Evolutionary conservation across 2,888 invertebrate genomes (phyloP).

Genomic region (Gymnosoma rotundatum): DNA sequence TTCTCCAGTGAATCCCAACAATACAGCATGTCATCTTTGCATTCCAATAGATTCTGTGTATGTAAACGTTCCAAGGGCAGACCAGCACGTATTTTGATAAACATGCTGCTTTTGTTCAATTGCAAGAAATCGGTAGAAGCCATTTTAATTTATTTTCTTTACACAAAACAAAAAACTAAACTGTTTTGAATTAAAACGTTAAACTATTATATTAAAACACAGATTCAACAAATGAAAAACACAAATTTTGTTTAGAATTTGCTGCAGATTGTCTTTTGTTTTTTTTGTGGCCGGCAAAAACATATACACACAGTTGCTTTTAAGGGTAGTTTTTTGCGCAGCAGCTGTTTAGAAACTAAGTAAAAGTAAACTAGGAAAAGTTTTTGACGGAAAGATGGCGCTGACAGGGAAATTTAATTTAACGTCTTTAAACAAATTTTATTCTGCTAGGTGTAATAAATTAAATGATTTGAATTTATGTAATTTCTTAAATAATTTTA

Average conservation of each 20-base stretch:
- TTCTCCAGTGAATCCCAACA: conserved; percentile 85
- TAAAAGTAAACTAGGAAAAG: neutral
- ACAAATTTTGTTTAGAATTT: conserved; percentile 35
- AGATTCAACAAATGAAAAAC: conserved; percentile 2
- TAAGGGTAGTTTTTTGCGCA: conserved; percentile 34
- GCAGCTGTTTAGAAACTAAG: conserved; percentile 38
- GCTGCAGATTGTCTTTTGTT: conserved; percentile 16
- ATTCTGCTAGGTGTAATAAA: neutral
- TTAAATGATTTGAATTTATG: too few relatives aligned
- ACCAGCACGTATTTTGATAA: conserved; percentile 83
- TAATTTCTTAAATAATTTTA: too few relatives aligned
- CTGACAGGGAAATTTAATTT: neutral
- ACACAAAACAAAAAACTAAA: neutral
- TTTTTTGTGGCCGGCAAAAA: conserved; percentile 45
- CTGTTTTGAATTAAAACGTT: neutral
- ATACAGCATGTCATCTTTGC: conserved; percentile 85
- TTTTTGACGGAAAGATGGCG: conserved; percentile 42
- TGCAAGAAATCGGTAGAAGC: conserved; percentile 83
- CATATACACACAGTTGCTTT: conserved; percentile 45
- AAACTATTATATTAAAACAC: neutral
- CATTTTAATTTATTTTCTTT: conserved; percentile 49
- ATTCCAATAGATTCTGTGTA: conserved; percentile 84
- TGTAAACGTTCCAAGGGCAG: conserved; percentile 83
- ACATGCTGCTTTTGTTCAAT: conserved; percentile 84
- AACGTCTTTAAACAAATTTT: neutral